These are phyloP conservation scores for Eudasyphora cyanicolor DNA, from an alignment of 2,888 invertebrate genomes.

Conservation along the genomic window DNA sequence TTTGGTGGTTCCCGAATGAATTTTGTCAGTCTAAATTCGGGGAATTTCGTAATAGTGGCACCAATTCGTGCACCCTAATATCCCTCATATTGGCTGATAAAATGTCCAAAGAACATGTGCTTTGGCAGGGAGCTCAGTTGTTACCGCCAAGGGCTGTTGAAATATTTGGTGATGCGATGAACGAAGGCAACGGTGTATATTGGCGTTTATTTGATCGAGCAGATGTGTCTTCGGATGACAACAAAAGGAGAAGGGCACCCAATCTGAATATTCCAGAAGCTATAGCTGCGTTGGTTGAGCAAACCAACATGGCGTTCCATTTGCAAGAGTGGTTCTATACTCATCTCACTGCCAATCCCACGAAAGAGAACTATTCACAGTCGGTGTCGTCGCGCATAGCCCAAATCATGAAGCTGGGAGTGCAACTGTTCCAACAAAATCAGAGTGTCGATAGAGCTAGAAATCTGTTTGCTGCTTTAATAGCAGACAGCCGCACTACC, in stretches of 20 bases:
- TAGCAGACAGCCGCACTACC: slow-evolving; percentile 76
- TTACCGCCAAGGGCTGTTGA: slow-evolving; percentile 79
- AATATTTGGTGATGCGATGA: slow-evolving; percentile 82
- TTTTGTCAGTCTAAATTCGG: slow-evolving; percentile 84
- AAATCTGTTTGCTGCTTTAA: slow-evolving; percentile 74
- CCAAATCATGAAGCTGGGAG: slow-evolving; percentile 72
- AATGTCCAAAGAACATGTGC: slow-evolving; percentile 74
- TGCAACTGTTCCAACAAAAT: slow-evolving; percentile 71
- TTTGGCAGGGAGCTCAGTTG: slow-evolving; percentile 62
- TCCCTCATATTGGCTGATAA: slow-evolving; percentile 82
- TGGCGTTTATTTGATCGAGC: slow-evolving; percentile 77
- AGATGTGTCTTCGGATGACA: background rate
- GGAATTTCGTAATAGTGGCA: slow-evolving; percentile 80
- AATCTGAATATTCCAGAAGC: slow-evolving; percentile 82
- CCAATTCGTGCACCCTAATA: slow-evolving; percentile 84
- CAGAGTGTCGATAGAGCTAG: background rate
- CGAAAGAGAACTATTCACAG: slow-evolving; percentile 69
- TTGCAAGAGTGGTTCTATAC: slow-evolving; percentile 77
- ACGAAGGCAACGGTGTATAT: slow-evolving; percentile 83
- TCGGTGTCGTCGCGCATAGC: slow-evolving; percentile 72
- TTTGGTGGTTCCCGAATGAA: slow-evolving; percentile 82
- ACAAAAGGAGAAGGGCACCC: slow-evolving; percentile 65
- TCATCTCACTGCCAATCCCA: slow-evolving; percentile 74
- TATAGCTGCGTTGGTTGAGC: slow-evolving; percentile 78
- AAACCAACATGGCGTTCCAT: slow-evolving; percentile 72